Conservation (phyloP, 2,888 invertebrate species). For the Prosopocoilus inquinatus region DNA sequence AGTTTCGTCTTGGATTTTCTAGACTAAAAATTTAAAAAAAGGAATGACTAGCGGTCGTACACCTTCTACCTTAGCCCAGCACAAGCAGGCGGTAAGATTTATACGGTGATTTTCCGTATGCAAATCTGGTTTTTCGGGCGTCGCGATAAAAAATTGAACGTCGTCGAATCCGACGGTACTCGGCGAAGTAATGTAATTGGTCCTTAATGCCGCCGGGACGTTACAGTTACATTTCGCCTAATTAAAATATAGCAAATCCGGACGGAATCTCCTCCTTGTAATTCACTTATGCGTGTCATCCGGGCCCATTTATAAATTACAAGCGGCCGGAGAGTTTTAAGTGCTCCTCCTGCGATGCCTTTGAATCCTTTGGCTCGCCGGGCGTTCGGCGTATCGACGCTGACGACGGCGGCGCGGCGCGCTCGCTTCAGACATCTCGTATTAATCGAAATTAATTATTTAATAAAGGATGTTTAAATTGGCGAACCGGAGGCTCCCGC, state of each 20-base stretch:
- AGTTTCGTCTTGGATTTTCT: too few species aligned
- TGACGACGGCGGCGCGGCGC: not conserved
- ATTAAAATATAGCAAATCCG: slow-evolving; percentile 21
- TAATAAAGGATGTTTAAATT: too few species aligned
- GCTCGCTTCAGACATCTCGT: too few species aligned
- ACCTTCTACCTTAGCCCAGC: too few species aligned
- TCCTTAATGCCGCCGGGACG: slow-evolving; percentile 14
- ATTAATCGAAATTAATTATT: too few species aligned
- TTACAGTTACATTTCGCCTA: slow-evolving; percentile 20
- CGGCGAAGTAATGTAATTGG: slow-evolving; percentile 17
- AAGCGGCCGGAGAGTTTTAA: not conserved
- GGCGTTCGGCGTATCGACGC: not conserved
- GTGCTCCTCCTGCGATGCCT: not conserved
- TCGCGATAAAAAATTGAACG: not conserved
- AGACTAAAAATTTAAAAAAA: too few species aligned
- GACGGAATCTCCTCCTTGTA: slow-evolving; percentile 13
- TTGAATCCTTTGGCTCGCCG: too few species aligned
- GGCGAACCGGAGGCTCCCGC: too few species aligned
- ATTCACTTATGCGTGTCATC: slow-evolving; percentile 21
- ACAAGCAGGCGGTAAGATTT: too few species aligned
- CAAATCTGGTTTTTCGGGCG: not conserved
- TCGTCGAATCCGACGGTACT: not conserved
- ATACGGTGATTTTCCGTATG: not conserved
- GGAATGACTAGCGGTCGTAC: too few species aligned
- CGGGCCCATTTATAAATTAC: slow-evolving; percentile 19